A percentile compares a stretch with the other conserved stretches of the same genome.
Evolutionary conservation across 2,888 invertebrate species (phyloP).

Genomic region (Eupelmus urozonus): DNA sequence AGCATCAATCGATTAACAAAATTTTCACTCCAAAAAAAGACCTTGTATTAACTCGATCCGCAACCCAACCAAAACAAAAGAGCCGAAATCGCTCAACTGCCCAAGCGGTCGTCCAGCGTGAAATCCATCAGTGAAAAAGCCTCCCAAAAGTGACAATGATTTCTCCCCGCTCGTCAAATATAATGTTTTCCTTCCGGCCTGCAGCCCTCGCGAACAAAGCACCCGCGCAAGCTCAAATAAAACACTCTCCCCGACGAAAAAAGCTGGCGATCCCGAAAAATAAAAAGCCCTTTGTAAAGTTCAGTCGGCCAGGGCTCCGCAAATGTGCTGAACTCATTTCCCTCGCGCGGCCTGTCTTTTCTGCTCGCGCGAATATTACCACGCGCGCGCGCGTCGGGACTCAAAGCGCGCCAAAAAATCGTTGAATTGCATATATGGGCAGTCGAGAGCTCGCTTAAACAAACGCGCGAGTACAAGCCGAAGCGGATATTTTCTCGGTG

Average conservation of each 20-base stretch:
- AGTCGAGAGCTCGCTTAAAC: conserved; percentile 28
- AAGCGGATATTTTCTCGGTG: conserved; percentile 21
- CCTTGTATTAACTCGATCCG: no score
- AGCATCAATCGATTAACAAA: no score
- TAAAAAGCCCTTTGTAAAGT: conserved; percentile 4
- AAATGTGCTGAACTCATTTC: conserved; percentile 18
- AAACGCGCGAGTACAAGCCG: not conserved
- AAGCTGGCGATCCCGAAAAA: not conserved
- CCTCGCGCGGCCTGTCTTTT: not conserved
- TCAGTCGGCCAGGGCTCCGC: not conserved
- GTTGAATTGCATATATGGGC: conserved; percentile 63
- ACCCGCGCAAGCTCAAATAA: not conserved
- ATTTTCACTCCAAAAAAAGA: no score
- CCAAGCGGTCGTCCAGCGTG: no score
- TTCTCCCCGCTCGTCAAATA: not conserved
- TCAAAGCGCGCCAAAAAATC: conserved; percentile 62
- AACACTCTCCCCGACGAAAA: not conserved
- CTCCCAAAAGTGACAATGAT: conserved; percentile 1
- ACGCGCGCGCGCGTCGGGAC: no score
- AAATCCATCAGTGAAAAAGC: not conserved
- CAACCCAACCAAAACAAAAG: no score
- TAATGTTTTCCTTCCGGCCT: conserved; percentile 16
- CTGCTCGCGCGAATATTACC: not conserved
- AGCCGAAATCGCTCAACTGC: no score
- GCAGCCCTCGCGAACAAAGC: not conserved